Base-by-base conservation (phyloP, 1,140 invertebrate species). In the Thalassaphorura encarpata region DNA sequence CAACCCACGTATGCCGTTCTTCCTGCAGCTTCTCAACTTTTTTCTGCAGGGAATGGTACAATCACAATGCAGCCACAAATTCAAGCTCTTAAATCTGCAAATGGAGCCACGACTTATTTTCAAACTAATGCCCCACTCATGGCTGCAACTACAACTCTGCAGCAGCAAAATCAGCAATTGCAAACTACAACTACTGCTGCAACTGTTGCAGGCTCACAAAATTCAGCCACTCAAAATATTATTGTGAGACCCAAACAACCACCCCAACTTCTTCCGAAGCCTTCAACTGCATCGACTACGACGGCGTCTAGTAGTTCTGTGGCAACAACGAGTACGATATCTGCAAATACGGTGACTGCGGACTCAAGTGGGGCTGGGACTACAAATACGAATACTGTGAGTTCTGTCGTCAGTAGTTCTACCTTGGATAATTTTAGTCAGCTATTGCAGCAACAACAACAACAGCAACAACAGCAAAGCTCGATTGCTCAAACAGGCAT, bases 191-290 rank as follows among this genome's bases (percentile, higher is more conserved):
- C 48, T 5, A 36, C 31, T 13, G 33, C 27, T 19, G 42, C 42
- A 23, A 45, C 31, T 27, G 42, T 23, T 55, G 45, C 48, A 21
- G 33, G 43, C 54, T 49, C 52, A 42, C 50, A 55, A 45, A 61
- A 41, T 56, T 23, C 42, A 18, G 46, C 53, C 26, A 29, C 40
- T 8, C 26, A 16, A 23, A 54, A 26, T 46, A 26, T 48, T 52
- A 60, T 36, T 36, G 27, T 54, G 23, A 27, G 56, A 26, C 52
- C 52, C 16, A 61, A 64, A 50, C 36, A 52, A n/a, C 59, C 56
- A 31, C 59, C 60, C 3, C 63, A 64, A 31, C 31, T 64, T 13
- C 50, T 64, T 42, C 63, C 63, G 19, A 64, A 64, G 54, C 63
- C 63, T 18, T 23, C 40, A 8, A 19, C 54, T 41, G 6, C n/a